Base-by-base conservation (phyloP, 2,888 invertebrate genomes). In the Noctuana brunneofusca region DNA sequence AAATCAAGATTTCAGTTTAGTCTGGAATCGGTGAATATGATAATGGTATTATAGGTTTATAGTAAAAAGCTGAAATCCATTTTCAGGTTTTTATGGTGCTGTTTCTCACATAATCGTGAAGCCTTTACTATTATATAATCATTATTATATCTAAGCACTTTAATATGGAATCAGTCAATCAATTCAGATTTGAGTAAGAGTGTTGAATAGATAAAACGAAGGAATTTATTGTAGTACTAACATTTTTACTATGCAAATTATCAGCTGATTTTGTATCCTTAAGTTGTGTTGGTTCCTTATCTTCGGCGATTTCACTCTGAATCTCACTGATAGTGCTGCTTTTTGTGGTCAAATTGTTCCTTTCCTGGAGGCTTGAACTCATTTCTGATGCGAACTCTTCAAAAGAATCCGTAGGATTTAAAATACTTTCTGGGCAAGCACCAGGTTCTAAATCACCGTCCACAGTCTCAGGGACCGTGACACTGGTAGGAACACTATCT, bases 381-480 rank as follows among this genome's bases (percentile, higher is more conserved):
- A 95, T 93, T 76, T 94, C 93, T 9, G 88, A 87, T 48, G 94
- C 94, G 71, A 95, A 94, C 71, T 95, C 95, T 69, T 95, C 95
- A 71, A 94, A 94, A 18, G 94, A 93, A 80, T 95, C 95, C 6
- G 95, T 94, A 0, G 95, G 94, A 57, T 96, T 93, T 43, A 96
- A 86, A 80, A 95, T 93, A 72, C 94, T 94, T 78, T 95, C 96
- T 3, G 79, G 75, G 68, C 90, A 91, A 30, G 89, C 89, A 3
- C 91, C 91, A 8, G 91, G 91, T 71, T 88, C 90, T 20, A 90
- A 68, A 30, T 84, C 86, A 67, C 79, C 78, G 11, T 81, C 67
- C 9, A 76, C 76, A 63, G 75, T 79, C 38, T 79, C 81, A 14
- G 75, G 71, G 11, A 65, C 66, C 38, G 53, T 74, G 18, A 71